Percentiles rank a stretch among this genome's conserved stretches.
These are phyloP conservation scores for Etheostoma spectabile DNA, from an alignment of 2,113 vertebrate species.

Conservation along the genomic window DNA sequence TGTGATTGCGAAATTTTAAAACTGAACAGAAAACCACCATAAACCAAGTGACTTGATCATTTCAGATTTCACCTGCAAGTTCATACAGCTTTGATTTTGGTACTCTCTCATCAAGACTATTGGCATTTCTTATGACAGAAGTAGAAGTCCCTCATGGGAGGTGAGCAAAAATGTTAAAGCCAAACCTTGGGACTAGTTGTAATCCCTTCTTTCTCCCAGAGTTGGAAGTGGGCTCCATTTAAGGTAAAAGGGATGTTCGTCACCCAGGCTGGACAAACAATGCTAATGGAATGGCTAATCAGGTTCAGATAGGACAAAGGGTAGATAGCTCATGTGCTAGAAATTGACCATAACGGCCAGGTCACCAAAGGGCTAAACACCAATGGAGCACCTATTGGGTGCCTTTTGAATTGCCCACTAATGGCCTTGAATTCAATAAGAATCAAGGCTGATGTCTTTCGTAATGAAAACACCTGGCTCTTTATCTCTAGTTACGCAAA, in stretches of 20 bases:
- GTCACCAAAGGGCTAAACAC: constrained; percentile 77
- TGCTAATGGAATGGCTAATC: constrained; percentile 75
- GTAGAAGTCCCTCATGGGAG: constrained; percentile 12
- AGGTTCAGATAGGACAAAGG: constrained; percentile 65
- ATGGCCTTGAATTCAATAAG: constrained; percentile 74
- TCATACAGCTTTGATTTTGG: constrained; percentile 5
- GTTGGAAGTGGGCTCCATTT: constrained; percentile 30
- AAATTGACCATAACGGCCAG: constrained; percentile 71
- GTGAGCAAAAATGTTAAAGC: constrained; percentile 30
- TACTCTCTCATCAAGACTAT: neutral
- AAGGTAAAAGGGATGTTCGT: constrained; percentile 45
- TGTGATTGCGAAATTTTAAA: neutral
- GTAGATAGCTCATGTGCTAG: constrained; percentile 64
- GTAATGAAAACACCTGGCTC: constrained; percentile 66
- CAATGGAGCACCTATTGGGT: constrained; percentile 67
- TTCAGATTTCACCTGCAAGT: neutral
- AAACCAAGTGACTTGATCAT: neutral
- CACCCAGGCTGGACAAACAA: constrained; percentile 65
- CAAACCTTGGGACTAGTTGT: constrained; percentile 24
- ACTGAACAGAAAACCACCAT: neutral
- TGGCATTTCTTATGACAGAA: constrained; percentile 17
- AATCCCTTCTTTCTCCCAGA: constrained; percentile 36
- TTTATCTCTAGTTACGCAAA: constrained; percentile 26
- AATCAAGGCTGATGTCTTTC: constrained; percentile 37
- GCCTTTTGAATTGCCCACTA: constrained; percentile 63